These are phyloP conservation scores for Pseudeuparius sepicola DNA, from an alignment of 2,888 invertebrate genomes.

Conservation along the genomic window DNA sequence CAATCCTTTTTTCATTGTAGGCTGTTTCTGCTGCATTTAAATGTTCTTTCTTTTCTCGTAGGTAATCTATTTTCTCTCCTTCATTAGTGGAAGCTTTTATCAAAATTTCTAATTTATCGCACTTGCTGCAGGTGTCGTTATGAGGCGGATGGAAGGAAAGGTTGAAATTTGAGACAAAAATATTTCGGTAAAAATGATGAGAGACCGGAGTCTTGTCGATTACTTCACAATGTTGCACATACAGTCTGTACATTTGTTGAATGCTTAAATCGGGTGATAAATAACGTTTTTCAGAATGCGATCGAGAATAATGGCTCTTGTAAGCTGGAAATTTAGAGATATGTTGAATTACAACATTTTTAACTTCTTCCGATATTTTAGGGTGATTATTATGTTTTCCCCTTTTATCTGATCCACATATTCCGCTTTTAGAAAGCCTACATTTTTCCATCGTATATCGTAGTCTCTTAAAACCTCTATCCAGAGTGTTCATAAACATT, in stretches of 20 bases:
- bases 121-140: constrained; percentile 13
- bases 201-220: too few species aligned
- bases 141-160: constrained; percentile 10
- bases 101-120: constrained; percentile 10
- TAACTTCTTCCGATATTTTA: constrained; percentile 8
- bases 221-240: constrained; percentile 9
- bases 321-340: constrained; percentile 10
- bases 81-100: constrained; percentile 7
- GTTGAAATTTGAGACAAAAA: constrained; percentile 13
- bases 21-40: constrained; percentile 5
- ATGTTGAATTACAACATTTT: constrained; percentile 8
- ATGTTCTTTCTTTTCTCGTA: constrained; percentile 1
- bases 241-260: constrained; percentile 13
- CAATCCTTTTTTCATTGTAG: constrained; percentile 6
- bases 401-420: constrained; percentile 8
- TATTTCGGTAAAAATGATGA: constrained; percentile 8
- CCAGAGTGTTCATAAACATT: too few species aligned
- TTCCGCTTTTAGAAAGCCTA: constrained; percentile 1
- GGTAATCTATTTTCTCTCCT: constrained; percentile 1
- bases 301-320: constrained; percentile 11
- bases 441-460: not conserved
- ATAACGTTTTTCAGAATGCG: constrained; percentile 10
- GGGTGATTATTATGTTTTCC: constrained; percentile 10
- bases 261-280: too few species aligned
- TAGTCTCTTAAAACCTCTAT: constrained; percentile 2